Conservation (phyloP, 2,113 vertebrate genomes). For the human (Homo sapiens) region GRCh38 chr13:112510001-112510500, state of each 20-base stretch:
- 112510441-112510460: too few species aligned
- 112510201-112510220: background rate
- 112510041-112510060: background rate
- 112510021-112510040: background rate
- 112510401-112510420: rapidly evolving
- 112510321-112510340: background rate
- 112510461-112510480: background rate
- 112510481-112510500: background rate
- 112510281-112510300: background rate
- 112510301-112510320: background rate
- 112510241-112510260: background rate
- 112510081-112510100: too few species aligned
- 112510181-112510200: constrained; percentile 62
- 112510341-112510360: background rate
- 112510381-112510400: too few species aligned
- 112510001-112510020: background rate
- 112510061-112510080: too few species aligned
- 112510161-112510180: background rate
- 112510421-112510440: background rate
- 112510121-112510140: rapidly evolving
- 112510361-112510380: background rate
- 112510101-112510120: background rate
- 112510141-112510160: rapidly evolving
- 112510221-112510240: background rate
- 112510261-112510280: too few species aligned